A percentile compares a stretch with the other conserved stretches of the same genome.
These are phyloP conservation scores for Schizopygopsis pylzovi DNA, from an alignment of 2,797 vertebrate species.

Conservation along the genomic window DNA sequence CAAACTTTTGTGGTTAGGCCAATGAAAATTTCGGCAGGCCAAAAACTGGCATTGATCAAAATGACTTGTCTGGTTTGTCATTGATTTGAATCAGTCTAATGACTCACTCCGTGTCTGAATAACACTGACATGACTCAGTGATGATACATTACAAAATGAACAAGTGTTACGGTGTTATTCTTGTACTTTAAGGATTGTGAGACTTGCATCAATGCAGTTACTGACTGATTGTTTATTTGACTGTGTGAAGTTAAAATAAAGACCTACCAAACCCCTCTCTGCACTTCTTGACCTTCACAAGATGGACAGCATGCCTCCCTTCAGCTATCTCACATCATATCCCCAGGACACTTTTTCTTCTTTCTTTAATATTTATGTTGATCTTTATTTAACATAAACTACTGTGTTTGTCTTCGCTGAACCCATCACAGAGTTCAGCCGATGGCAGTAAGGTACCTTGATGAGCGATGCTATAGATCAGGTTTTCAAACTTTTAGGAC, in stretches of 20 bases:
- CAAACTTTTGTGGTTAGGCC: background rate
- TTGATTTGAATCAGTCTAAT: background rate
- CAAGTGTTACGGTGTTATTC: background rate
- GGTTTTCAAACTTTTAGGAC: too few relatives aligned
- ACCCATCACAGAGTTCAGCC: background rate
- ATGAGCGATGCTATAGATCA: background rate
- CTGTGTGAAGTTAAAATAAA: background rate
- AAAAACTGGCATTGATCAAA: background rate
- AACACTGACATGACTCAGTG: slow-evolving; percentile 11
- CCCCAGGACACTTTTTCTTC: background rate
- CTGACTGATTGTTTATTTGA: background rate
- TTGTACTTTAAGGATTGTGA: background rate
- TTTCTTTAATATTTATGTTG: background rate
- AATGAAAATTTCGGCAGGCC: background rate
- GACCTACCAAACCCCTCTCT: background rate
- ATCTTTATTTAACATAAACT: slow-evolving; percentile 4
- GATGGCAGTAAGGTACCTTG: background rate
- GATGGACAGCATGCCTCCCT: background rate
- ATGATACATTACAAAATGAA: slow-evolving; percentile 1
- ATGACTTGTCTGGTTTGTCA: background rate
- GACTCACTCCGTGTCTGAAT: background rate
- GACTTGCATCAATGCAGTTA: background rate
- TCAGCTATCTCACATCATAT: background rate
- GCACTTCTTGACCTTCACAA: background rate
- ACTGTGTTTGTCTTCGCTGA: background rate